Percentiles rank a stretch among this genome's conserved stretches.
phyloP scores from a whole-genome alignment of 2,888 invertebrate species.

The Lampropteryx suffumata region DNA sequence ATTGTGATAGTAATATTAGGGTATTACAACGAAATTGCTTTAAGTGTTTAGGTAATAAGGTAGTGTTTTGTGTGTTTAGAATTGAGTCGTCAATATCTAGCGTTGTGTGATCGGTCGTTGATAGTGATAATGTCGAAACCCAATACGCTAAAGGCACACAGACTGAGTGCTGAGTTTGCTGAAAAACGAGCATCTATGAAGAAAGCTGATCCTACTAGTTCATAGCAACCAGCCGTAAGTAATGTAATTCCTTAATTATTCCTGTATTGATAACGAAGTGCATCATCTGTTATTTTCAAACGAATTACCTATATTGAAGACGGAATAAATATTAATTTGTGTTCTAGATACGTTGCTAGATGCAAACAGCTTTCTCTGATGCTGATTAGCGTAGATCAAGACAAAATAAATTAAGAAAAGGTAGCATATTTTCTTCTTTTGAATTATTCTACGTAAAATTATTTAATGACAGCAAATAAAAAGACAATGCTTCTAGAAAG shows the following conservation, averaged over 20 bases:
- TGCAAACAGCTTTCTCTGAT: too few species aligned
- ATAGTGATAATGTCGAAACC: slow-evolving; percentile 73
- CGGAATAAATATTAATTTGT: too few species aligned
- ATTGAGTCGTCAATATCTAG: slow-evolving; percentile 43
- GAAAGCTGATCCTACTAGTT: slow-evolving; percentile 68
- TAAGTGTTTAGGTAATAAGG: slow-evolving; percentile 43
- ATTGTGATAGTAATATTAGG: slow-evolving; percentile 54
- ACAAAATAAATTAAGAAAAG: too few species aligned
- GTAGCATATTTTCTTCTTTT: too few species aligned
- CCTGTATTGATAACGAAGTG: background rate
- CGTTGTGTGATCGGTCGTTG: slow-evolving; percentile 42
- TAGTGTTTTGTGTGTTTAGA: slow-evolving; percentile 19
- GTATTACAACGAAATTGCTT: slow-evolving; percentile 62
- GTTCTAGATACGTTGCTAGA: too few species aligned
- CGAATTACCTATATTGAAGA: too few species aligned
- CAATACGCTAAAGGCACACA: slow-evolving; percentile 74
- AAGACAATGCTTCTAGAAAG: too few species aligned
- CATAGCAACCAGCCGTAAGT: slow-evolving; percentile 81
- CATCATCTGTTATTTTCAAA: too few species aligned
- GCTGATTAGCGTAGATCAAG: too few species aligned
- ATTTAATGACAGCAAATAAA: too few species aligned
- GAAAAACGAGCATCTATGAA: slow-evolving; percentile 72
- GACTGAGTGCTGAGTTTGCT: slow-evolving; percentile 77
- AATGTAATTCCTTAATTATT: background rate
- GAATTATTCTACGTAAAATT: too few species aligned